These are phyloP conservation scores for Rhopalosiphum maidis DNA, from an alignment of 1,140 invertebrate genomes.

Conservation along the genomic window DNA sequence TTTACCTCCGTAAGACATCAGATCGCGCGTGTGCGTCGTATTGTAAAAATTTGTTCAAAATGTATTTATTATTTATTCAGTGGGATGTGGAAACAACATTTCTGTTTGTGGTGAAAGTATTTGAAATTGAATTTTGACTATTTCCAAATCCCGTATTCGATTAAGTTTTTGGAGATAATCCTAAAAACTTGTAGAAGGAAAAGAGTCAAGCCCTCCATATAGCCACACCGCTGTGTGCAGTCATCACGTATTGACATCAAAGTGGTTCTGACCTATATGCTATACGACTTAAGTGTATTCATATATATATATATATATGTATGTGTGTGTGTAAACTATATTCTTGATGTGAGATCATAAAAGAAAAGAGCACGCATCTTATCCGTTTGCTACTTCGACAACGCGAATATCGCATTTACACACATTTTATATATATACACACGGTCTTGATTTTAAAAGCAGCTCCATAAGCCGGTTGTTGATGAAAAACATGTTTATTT, in stretches of 20 bases:
- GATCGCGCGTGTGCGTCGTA: not conserved
- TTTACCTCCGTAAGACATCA: not conserved
- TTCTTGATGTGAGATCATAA: not conserved
- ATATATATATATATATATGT: not conserved
- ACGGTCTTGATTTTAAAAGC: not conserved
- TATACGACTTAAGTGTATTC: not conserved
- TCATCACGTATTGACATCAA: constrained; percentile 42
- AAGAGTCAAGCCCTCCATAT: not conserved
- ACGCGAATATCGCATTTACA: not conserved
- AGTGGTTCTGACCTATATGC: not conserved
- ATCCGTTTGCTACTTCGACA: not conserved
- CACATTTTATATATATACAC: too few relatives aligned
- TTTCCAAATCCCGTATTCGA: constrained; percentile 36
- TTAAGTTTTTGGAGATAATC: constrained; percentile 14
- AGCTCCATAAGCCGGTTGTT: not conserved
- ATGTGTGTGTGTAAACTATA: not conserved
- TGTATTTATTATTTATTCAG: not conserved
- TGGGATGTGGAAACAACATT: not conserved
- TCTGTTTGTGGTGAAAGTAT: not conserved
- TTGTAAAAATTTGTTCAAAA: not conserved
- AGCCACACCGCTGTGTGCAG: not conserved
- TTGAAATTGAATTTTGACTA: constrained; percentile 33
- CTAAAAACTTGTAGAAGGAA: constrained; percentile 21
- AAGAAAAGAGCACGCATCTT: constrained; percentile 2
- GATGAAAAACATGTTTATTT: not conserved